Conservation (phyloP, 2,113 vertebrate species). For the Chroicocephalus ridibundus region DNA sequence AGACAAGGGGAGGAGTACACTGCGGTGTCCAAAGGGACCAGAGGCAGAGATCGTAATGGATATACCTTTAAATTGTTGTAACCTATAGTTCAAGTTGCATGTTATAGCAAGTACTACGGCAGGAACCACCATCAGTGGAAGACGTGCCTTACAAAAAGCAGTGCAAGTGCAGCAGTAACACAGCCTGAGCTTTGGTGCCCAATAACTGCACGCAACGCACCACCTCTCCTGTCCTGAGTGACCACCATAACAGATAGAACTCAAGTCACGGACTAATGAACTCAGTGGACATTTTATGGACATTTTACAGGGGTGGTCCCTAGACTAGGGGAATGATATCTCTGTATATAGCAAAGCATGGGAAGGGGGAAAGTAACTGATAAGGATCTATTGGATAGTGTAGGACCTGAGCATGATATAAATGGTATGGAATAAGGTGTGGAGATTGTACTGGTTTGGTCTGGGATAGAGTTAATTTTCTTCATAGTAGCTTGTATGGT, state of each 20-base stretch:
- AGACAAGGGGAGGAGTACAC: background rate
- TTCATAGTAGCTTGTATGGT: background rate
- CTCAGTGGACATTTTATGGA: background rate
- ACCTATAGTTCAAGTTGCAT: background rate
- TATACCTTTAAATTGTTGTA: background rate
- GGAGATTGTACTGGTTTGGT: background rate
- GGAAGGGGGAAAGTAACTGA: background rate
- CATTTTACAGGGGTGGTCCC: background rate
- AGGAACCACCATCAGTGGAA: background rate
- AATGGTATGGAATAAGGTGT: background rate
- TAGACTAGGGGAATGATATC: background rate
- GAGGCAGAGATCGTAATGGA: background rate
- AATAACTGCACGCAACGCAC: background rate
- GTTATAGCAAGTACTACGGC: background rate
- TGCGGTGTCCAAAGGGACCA: background rate
- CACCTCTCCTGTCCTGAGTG: background rate
- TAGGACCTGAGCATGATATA: background rate
- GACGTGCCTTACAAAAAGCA: background rate
- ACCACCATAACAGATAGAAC: background rate
- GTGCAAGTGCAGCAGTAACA: background rate
- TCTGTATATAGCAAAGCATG: background rate
- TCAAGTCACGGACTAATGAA: background rate
- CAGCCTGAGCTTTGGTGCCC: background rate
- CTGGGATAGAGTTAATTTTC: background rate
- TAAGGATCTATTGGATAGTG: background rate